Percentiles rank a stretch among this genome's conserved stretches.
Evolutionary conservation across 2,888 invertebrate genomes (phyloP).

Genomic region (Phortica magna): DNA sequence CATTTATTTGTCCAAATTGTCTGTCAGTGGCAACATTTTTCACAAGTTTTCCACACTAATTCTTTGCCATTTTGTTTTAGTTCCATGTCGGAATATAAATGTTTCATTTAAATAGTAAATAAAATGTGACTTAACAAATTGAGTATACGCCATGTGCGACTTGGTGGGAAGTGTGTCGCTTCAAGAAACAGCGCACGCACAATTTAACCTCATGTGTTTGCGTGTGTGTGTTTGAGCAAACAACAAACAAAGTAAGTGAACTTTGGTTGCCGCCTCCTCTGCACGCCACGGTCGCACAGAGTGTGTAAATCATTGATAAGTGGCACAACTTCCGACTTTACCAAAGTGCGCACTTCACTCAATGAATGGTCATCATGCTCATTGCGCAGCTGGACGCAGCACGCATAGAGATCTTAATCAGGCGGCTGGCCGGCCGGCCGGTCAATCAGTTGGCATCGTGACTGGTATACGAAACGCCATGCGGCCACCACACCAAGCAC

Average conservation of each 20-base stretch:
- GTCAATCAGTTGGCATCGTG: not conserved
- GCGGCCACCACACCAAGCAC: too few species aligned
- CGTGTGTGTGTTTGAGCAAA: not conserved
- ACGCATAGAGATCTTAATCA: not conserved
- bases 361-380: not conserved
- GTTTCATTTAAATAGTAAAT: too few species aligned
- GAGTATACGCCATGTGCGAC: too few species aligned
- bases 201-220: too few species aligned
- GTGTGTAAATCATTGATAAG: conserved; percentile 3
- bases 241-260: too few species aligned
- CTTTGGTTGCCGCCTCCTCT: conserved; percentile 8
- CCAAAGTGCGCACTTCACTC: not conserved
- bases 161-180: too few species aligned
- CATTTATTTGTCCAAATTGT: conserved; percentile 42
- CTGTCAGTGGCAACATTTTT: not conserved
- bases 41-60: not conserved
- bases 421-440: not conserved
- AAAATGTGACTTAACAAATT: too few species aligned
- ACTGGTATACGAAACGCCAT: not conserved
- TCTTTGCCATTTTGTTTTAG: not conserved
- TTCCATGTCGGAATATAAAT: too few species aligned
- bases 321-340: not conserved
- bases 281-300: not conserved
- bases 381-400: not conserved
- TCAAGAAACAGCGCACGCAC: too few species aligned